Percentiles rank a stretch among this genome's conserved stretches.
Conservation (phyloP, 2,888 invertebrate genomes). For the Chymomyza caudatula region DNA sequence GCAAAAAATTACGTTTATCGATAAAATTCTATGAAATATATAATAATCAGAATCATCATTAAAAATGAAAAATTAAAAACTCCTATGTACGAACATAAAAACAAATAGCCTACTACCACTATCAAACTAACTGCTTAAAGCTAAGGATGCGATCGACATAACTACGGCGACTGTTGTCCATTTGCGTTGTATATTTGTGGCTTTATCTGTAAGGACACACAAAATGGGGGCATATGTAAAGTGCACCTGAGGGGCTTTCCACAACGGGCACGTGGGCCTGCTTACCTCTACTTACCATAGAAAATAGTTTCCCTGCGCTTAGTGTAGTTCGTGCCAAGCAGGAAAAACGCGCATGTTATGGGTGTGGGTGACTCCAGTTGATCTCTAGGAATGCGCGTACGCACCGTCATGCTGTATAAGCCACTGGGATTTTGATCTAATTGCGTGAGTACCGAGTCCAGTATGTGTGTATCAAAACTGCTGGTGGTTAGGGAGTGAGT, state of each 20-base stretch:
- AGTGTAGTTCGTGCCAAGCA: slow-evolving; percentile 78
- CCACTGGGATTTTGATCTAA: slow-evolving; percentile 76
- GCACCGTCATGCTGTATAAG: slow-evolving; percentile 77
- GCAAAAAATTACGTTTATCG: slow-evolving; percentile 76
- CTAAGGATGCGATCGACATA: slow-evolving; percentile 78
- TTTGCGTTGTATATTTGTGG: slow-evolving; percentile 78
- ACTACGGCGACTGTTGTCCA: slow-evolving; percentile 78
- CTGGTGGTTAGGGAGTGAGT: not conserved
- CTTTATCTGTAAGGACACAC: slow-evolving; percentile 68
- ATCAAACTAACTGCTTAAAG: slow-evolving; percentile 78
- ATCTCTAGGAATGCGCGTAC: slow-evolving; percentile 76
- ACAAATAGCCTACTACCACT: slow-evolving; percentile 71
- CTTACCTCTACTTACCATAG: slow-evolving; percentile 78
- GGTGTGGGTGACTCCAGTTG: slow-evolving; percentile 78
- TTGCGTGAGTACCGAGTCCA: slow-evolving; percentile 76
- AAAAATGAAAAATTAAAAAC: slow-evolving; percentile 59
- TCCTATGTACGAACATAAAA: slow-evolving; percentile 64
- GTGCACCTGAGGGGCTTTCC: not conserved
- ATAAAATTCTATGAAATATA: slow-evolving; percentile 72
- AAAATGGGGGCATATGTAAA: not conserved
- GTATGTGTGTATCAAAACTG: slow-evolving; percentile 75
- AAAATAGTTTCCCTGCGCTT: slow-evolving; percentile 78
- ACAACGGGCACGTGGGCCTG: slow-evolving; percentile 19
- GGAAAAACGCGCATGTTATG: slow-evolving; percentile 78
- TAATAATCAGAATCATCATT: slow-evolving; percentile 25